phyloP scores from a whole-genome alignment of 92 coral and sea anemone species.

The Muricea muricata region DNA sequence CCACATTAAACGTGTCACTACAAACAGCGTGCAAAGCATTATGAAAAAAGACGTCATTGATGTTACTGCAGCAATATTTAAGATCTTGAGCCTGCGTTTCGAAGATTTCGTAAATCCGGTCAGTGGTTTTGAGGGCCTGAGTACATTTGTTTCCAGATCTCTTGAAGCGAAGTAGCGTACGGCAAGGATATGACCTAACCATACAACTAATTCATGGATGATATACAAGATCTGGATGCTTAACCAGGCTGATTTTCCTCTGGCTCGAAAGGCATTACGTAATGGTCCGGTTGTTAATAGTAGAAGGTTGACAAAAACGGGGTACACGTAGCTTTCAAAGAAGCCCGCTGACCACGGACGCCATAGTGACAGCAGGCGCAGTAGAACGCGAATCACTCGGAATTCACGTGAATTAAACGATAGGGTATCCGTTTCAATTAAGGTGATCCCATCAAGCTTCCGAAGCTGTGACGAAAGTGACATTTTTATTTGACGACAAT shows the following conservation, averaged over 20 bases:
- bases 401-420: not conserved
- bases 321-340: constrained; percentile 10
- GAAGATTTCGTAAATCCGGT: not conserved
- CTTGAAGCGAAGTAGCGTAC: constrained; percentile 27
- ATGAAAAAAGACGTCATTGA: constrained; percentile 2
- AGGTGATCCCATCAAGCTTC: not conserved
- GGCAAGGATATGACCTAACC: constrained; percentile 37
- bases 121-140: not conserved
- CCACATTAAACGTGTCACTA: not conserved
- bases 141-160: constrained; percentile 28
- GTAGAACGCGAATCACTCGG: constrained; percentile 3
- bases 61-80: not conserved
- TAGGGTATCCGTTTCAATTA: not conserved
- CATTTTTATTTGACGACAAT: not conserved
- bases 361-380: constrained; percentile 36
- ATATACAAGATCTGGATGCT: not conserved
- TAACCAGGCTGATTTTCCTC: not conserved
- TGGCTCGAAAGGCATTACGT: constrained; percentile 8
- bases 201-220: constrained; percentile 23
- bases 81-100: constrained; percentile 1
- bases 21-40: constrained; percentile 11
- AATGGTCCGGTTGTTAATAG: not conserved
- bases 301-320: not conserved
- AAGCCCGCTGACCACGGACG: constrained; percentile 17
- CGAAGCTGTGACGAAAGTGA: not conserved